A percentile compares a stretch with the other conserved stretches of the same genome.
These are phyloP conservation scores for Sminthurides bifidus DNA, from an alignment of 1,140 invertebrate genomes.

Conservation along the genomic window DNA sequence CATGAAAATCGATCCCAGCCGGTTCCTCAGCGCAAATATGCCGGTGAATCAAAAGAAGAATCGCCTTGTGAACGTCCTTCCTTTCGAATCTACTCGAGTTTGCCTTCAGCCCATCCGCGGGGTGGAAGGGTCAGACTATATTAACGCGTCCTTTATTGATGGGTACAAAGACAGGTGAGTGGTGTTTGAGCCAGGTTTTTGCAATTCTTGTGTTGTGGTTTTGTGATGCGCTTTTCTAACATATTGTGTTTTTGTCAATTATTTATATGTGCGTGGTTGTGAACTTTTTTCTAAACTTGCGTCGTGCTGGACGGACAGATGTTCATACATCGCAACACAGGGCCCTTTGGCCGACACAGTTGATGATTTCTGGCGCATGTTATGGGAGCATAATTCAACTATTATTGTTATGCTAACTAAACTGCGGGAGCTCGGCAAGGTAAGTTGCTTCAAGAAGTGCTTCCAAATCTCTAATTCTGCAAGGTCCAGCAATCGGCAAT, in stretches of 20 bases:
- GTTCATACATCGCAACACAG: conserved; percentile 95
- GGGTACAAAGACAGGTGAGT: conserved; percentile 49
- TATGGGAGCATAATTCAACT: conserved; percentile 99
- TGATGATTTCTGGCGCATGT: conserved; percentile 96
- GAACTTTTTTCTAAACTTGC: not conserved
- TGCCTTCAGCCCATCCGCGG: conserved; percentile 81
- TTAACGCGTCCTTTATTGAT: conserved; percentile 97
- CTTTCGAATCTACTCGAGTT: conserved; percentile 90
- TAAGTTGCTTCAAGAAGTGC: conserved; percentile 48
- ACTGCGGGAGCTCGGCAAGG: conserved; percentile 89
- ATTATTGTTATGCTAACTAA: conserved; percentile 99
- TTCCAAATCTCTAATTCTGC: too few species aligned
- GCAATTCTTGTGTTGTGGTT: not conserved
- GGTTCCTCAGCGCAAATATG: conserved; percentile 90
- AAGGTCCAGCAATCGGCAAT: too few species aligned
- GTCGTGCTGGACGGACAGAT: conserved; percentile 11
- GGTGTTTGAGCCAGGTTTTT: not conserved
- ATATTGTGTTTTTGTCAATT: not conserved
- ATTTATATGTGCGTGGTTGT: conserved; percentile 3
- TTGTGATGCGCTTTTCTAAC: conserved; percentile 2
- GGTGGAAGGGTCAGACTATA: conserved; percentile 94
- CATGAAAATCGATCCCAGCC: conserved; percentile 83
- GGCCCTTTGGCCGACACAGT: conserved; percentile 90
- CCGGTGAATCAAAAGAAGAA: conserved; percentile 98
- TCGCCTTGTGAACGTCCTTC: conserved; percentile 89